Conservation (phyloP, 2,113 vertebrate genomes). For the cattle (Bos taurus) region DNA sequence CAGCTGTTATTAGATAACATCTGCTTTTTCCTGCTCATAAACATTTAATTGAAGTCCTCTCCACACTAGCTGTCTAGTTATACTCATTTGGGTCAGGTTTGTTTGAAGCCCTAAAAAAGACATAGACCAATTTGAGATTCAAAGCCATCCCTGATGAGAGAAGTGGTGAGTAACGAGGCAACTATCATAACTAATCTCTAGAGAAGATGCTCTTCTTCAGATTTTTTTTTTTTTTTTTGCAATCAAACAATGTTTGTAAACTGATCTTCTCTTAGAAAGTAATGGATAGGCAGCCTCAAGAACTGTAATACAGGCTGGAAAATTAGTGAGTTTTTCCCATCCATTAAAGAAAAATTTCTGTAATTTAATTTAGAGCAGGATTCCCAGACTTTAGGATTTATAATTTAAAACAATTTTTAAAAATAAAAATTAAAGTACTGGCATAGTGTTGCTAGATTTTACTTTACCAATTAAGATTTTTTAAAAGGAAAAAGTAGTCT, state of each 20-base stretch:
- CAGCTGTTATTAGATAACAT: conserved; percentile 20
- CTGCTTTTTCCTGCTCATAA: conserved; percentile 28
- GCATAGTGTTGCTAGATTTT: not conserved
- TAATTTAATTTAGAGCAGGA: not conserved
- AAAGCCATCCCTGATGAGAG: not conserved
- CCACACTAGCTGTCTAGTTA: not conserved
- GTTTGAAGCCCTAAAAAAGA: not conserved
- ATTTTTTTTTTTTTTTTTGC: not conserved
- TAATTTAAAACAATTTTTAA: not conserved
- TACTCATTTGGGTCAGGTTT: not conserved
- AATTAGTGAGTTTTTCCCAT: not conserved
- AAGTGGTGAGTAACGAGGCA: not conserved
- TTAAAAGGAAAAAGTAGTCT: not conserved
- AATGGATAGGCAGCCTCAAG: not conserved
- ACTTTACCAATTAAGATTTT: not conserved
- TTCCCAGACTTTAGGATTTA: not conserved
- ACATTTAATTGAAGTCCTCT: not conserved
- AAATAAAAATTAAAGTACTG: not conserved
- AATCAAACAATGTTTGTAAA: not conserved
- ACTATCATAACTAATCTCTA: not conserved
- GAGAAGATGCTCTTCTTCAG: not conserved
- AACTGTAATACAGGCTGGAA: not conserved
- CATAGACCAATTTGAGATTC: not conserved
- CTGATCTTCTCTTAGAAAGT: not conserved
- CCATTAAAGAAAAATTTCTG: not conserved